phyloP scores from a whole-genome alignment of 2,113 vertebrate genomes.

The Nycticebus coucang region DNA sequence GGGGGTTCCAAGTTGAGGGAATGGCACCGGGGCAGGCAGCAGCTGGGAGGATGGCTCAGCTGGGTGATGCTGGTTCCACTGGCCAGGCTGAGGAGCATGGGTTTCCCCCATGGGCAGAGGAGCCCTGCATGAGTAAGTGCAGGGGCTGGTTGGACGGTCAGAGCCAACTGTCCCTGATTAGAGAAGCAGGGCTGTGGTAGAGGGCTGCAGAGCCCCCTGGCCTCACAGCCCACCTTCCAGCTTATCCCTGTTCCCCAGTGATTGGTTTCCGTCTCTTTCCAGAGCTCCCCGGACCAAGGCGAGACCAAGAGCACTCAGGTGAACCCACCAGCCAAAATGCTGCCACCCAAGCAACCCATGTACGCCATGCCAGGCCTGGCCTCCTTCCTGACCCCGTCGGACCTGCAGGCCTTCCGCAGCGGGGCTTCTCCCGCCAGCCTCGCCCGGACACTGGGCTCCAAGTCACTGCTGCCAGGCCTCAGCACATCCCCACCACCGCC shows the following conservation, averaged over 20 bases:
- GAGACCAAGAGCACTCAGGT: slow-evolving; percentile 92
- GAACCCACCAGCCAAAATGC: slow-evolving; percentile 94
- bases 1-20: neutral
- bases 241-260: slow-evolving; percentile 18
- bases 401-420: slow-evolving; percentile 95
- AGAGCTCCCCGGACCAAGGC: slow-evolving; percentile 94
- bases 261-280: slow-evolving; percentile 61
- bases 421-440: slow-evolving; percentile 91
- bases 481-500: slow-evolving; percentile 95
- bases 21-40: neutral
- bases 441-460: slow-evolving; percentile 92
- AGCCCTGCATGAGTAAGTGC: neutral
- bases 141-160: neutral
- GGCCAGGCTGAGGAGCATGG: neutral
- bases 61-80: too few species aligned
- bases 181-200: neutral
- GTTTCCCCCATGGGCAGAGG: neutral
- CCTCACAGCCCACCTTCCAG: neutral
- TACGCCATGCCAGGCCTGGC: slow-evolving; percentile 94
- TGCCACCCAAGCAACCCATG: slow-evolving; percentile 92
- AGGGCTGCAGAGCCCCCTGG: neutral
- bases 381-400: slow-evolving; percentile 93
- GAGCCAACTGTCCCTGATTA: neutral
- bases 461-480: slow-evolving; percentile 95
- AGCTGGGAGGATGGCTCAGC: neutral